Base-by-base conservation (phyloP, 1,140 invertebrate genomes). In the Ooceraea biroi region DNA sequence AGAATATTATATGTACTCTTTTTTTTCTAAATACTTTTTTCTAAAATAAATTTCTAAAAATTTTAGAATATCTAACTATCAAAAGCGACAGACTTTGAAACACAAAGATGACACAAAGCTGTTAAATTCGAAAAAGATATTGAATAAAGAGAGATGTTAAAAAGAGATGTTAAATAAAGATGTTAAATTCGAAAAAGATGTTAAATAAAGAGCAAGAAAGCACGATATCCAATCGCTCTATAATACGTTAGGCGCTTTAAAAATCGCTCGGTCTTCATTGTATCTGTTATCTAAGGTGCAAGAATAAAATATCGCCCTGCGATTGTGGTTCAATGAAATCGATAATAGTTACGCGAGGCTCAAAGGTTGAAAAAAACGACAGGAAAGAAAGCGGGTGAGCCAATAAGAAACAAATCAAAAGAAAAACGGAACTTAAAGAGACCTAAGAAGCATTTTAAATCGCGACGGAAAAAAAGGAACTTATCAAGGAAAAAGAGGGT, bases 391-490 rank as follows among this genome's bases (percentile, higher is more conserved):
- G 48, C 22, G 30, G 17, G 7, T 7, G 36, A 78, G 19, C 48
- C 76, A 78, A 78, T 78, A 78, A 78, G 36, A 68, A 69, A 78
- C 61, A 68, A 52, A 78, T 78, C 48, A 44, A 57, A 30, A 68
- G 61, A 57, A 78, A 78, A 78, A 78, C 22, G 48, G 68, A 44
- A 78, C 76, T 78, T 69, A 27, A 78, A 5, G 46, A 5, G 17
- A 66, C 19, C 46, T n/a, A 41, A 55, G 48, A 69, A 44, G 46
- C 44, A 8, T 25, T 22, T 55, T 55, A 78, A 78, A 68, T 78
- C 61, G 30, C 50, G 22, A 17, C 7, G 12, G n/a, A 19, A 41
- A 44, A 69, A 77, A 69, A 78, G 55, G 63, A 44, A 52, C 48
- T 69, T 78, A 44, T 30, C 30, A 44, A 57, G 14, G 3, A 12